Base-by-base conservation (phyloP, 2,113 vertebrate species). In the Patagioenas fasciata region DNA sequence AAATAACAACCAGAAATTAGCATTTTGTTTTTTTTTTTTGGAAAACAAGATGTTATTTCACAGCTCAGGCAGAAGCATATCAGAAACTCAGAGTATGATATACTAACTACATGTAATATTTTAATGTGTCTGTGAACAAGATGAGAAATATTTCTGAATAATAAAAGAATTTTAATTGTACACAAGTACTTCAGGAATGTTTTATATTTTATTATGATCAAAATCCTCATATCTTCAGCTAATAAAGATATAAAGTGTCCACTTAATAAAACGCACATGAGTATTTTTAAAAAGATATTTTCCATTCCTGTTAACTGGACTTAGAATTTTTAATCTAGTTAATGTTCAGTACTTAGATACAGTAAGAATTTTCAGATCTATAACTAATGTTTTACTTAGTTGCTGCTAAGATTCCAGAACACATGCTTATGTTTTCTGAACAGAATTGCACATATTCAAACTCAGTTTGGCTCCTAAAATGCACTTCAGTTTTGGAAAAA, bases 71-170 rank as follows among this genome's bases (percentile, higher is more conserved):
- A 66, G 66, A 85, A 80, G 20, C 8, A 26, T 13, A 11, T 50
- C 20, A 70, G 54, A 77, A 65, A 42, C 10, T 57, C 15, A 32
- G 38, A 65, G 6, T n/a, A 36, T 42, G 2, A 57, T 26, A 64
- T 15, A 20, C 8, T 61, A 84, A 56, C 5, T 48, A 34, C 11
- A 57, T 20, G 13, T 7, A 5, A 4, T 34, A 57, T 70, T 66
- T 75, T 77, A 81, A 65, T 1, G 0, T 42, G 12, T n/a, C 21
- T 50, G 13, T 1, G 2, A 83, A 47, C 5, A 44, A 57, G 51
- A 77, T 1, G 42, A 70, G 31, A 88, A 79, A 48, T 31, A 60
- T 6, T 1, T 61, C 44, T 36, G 47, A 74, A 81, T 54, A 73
- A 78, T 48, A 56, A 73, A 77, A 34, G 2, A 29, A 40, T 67